These are phyloP conservation scores for Penelope pileata DNA, from an alignment of 2,113 vertebrate species.

Conservation along the genomic window DNA sequence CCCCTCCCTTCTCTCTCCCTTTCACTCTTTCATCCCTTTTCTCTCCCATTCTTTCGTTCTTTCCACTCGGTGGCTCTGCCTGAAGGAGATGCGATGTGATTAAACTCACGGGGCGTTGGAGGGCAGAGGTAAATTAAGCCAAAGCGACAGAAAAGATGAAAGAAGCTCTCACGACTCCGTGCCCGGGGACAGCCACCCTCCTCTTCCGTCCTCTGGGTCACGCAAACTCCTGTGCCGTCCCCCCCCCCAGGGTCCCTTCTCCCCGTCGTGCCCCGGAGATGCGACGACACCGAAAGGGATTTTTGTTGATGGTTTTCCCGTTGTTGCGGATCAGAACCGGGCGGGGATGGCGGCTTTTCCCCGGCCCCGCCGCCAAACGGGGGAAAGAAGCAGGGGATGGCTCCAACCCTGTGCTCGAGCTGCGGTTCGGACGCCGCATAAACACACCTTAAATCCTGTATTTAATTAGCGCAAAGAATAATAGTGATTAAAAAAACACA, in stretches of 20 bases:
- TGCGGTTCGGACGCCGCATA: background rate
- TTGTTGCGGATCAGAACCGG: background rate
- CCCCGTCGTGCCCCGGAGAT: background rate
- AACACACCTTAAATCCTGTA: accelerated
- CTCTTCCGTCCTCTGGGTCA: conserved; percentile 3
- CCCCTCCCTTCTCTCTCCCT: background rate
- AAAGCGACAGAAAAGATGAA: conserved; percentile 68
- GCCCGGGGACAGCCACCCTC: conserved; percentile 25
- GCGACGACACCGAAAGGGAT: background rate
- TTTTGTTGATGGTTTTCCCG: accelerated
- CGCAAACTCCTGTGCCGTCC: background rate
- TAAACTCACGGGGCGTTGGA: conserved; percentile 55
- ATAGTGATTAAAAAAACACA: background rate
- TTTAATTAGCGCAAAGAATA: background rate
- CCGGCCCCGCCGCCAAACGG: background rate
- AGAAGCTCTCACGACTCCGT: background rate
- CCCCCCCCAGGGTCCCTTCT: background rate
- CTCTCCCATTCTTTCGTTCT: background rate
- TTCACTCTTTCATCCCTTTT: background rate
- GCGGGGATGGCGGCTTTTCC: too few relatives aligned
- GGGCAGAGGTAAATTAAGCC: conserved; percentile 61
- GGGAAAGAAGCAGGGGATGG: accelerated
- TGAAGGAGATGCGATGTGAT: conserved; percentile 67
- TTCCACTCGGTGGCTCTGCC: conserved; percentile 38
- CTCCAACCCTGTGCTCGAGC: background rate